A percentile compares a stretch with the other conserved stretches of the same genome.
Conservation (phyloP, 2,113 vertebrate species). For the Carassius carassius region DNA sequence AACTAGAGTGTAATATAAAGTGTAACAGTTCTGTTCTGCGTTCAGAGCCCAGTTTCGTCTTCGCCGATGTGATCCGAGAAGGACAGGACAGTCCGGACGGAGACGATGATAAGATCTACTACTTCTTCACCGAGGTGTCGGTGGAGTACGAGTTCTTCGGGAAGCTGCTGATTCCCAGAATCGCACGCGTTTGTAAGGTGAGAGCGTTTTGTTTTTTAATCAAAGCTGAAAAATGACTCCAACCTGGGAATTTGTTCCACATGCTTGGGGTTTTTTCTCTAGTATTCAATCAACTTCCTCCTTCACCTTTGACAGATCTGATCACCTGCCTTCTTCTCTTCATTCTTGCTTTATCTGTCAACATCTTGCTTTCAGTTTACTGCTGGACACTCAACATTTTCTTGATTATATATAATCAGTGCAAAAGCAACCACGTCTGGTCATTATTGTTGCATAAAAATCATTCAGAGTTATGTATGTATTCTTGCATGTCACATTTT, state of each 20-base stretch:
- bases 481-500: too few relatives aligned
- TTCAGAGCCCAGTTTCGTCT: constrained; percentile 93
- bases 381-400: not conserved
- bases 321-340: not conserved
- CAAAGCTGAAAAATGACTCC: not conserved
- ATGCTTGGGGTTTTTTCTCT: not conserved
- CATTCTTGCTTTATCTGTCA: not conserved
- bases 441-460: too few relatives aligned
- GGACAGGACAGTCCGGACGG: constrained; percentile 72
- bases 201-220: constrained; percentile 43
- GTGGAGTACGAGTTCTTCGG: constrained; percentile 96
- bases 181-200: constrained; percentile 98
- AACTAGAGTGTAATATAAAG: too few relatives aligned
- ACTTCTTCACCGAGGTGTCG: constrained; percentile 97
- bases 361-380: not conserved
- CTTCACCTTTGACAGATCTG: not conserved
- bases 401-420: not conserved
- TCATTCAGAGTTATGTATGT: too few relatives aligned
- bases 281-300: not conserved
- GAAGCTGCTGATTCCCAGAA: constrained; percentile 90
- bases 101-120: constrained; percentile 93
- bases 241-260: not conserved
- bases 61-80: constrained; percentile 88
- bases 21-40: not conserved
- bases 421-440: too few relatives aligned